Conservation (phyloP, 2,113 vertebrate genomes). For the Ovis canadensis region DNA sequence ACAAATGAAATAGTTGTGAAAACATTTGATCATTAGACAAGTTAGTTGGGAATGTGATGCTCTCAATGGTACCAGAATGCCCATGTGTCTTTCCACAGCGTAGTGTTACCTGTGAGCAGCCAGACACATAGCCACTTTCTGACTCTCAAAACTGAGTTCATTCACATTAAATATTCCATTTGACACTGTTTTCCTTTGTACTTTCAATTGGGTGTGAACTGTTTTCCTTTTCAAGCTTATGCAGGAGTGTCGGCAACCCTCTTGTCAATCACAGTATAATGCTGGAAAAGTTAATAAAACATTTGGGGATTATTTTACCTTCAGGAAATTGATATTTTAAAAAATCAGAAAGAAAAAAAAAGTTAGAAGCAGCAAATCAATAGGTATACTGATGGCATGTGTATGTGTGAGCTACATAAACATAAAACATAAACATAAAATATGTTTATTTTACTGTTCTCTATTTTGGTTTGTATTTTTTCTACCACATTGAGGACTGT, state of each 20-base stretch:
- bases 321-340: neutral
- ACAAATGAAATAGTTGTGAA: neutral
- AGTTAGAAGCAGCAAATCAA: neutral
- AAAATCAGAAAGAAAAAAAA: neutral
- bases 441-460: neutral
- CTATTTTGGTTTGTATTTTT: neutral
- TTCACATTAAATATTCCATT: neutral
- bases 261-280: neutral
- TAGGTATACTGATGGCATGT: neutral
- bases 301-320: neutral
- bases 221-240: neutral
- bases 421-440: too few relatives aligned
- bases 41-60: neutral
- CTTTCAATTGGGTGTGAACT: neutral
- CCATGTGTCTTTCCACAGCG: neutral
- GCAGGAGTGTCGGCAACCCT: neutral
- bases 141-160: neutral
- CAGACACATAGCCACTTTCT: neutral
- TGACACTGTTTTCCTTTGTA: neutral
- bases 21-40: neutral
- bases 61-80: neutral
- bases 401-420: neutral
- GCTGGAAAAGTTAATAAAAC: neutral
- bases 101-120: neutral
- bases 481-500: neutral